Conservation (phyloP, 2,113 vertebrate genomes). For the Syngnathus typhle region DNA sequence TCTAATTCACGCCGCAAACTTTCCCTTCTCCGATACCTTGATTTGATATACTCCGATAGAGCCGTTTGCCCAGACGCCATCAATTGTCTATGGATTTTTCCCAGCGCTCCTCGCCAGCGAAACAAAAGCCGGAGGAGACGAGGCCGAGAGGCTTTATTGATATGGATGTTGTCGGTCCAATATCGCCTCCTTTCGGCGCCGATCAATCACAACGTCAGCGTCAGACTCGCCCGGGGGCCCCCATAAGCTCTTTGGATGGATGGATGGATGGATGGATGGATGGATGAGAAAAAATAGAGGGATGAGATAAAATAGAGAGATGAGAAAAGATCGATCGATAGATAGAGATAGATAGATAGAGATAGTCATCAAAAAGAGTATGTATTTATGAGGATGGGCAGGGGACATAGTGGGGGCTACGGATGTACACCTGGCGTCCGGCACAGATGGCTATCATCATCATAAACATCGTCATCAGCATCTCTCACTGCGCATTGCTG, state of each 20-base stretch:
- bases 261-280: conserved; percentile 13
- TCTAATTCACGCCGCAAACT: conserved; percentile 73
- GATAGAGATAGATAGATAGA: too few relatives aligned
- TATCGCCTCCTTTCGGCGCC: conserved; percentile 74
- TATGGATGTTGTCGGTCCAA: conserved; percentile 74
- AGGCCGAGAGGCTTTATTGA: conserved; percentile 75
- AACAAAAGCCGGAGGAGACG: conserved; percentile 74
- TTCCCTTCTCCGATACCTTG: conserved; percentile 68
- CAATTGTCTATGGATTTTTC: conserved; percentile 80
- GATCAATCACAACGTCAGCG: conserved; percentile 72
- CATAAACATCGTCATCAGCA: conserved; percentile 69
- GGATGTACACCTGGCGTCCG: conserved; percentile 69
- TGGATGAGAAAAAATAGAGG: not conserved
- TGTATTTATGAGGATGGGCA: not conserved
- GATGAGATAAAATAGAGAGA: too few relatives aligned
- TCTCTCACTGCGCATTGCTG: conserved; percentile 9
- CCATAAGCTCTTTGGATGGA: conserved; percentile 1
- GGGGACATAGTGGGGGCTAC: conserved; percentile 13
- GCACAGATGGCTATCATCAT: conserved; percentile 74
- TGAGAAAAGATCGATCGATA: too few relatives aligned
- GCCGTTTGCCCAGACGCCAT: conserved; percentile 76
- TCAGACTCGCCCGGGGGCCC: conserved; percentile 45
- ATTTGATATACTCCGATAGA: conserved; percentile 78
- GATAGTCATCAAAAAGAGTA: not conserved
- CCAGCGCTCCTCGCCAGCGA: conserved; percentile 71